Evolutionary conservation across 2,888 invertebrate species (phyloP), one percentile per base, ranked within the genome.

Genomic region (Drosophila infuscata): DNA sequence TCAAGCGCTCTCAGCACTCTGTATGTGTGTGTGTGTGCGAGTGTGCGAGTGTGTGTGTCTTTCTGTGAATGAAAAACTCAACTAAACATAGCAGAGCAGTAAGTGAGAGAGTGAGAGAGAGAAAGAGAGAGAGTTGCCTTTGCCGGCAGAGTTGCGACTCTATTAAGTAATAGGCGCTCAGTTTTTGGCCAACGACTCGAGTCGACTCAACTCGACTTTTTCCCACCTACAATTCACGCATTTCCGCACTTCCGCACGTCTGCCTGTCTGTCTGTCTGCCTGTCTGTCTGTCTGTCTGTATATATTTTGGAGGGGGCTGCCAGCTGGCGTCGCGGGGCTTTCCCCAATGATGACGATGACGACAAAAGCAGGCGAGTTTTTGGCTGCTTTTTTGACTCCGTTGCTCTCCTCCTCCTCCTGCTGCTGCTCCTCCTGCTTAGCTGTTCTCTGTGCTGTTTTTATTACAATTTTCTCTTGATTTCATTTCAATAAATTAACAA

Each of bases 401-500:
- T 67, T 53, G 46, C 29, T 11, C 65, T 54, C 33, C 33, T 43
- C 36, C 3, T 11, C 2, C 7, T 7, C 4, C 17, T 30, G 7
- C 17, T 33, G 20, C 8, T 20, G 4, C 20, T 35, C 17, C 20
- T 51, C 51, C 54, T 53, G 52, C 43, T 60, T 41, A 8, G 51
- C n/a, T 60, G 36, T 36, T 46, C 7, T 35, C 5, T 48, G 58
- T 36, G 20, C 35, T 68, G 53, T 70, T 64, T 74, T 74, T 72
- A 54, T 74, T 74, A 68, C 63, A 75, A 81, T 83, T 85, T 85
- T 79, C 76, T 87, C 77, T 87, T 79, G 84, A 87, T 81, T 87
- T 84, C 74, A 88, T 89, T 89, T 88, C 82, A 89, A 91, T 89
- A 86, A 90, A 91, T 89, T 91, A 91, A 82, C 81, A 82, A 81